Base-by-base conservation (phyloP, 2,888 invertebrate genomes). In the Listrodromus nycthemerus region DNA sequence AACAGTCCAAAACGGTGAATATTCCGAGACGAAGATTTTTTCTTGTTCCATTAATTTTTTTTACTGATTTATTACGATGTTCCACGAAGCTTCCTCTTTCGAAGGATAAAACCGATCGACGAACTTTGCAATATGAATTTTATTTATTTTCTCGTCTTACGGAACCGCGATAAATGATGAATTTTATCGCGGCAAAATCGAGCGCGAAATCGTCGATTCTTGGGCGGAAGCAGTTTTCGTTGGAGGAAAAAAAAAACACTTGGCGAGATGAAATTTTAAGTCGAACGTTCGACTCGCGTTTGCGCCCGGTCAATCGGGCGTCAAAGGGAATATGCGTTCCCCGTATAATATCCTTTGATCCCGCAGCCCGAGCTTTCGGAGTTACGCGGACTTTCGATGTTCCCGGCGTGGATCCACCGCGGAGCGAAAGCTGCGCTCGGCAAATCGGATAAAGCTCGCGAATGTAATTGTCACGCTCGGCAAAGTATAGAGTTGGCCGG, bases 401-500 rank as follows among this genome's bases (percentile, higher is more conserved):
- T 63, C 24, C 41, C 27, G 21, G n/a, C 10, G 16, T 24, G 65
- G 70, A 21, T 19, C 19, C 33, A 55, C 21, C 45, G 19, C 10
- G 30, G 8, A 61, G 61, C 30, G 63, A 10, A 27, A 27, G 19
- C 61, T 7, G 30, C 48, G 33, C 45, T 7, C 82, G 83, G 85
- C 86, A 86, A 88, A 87, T 85, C 87, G 85, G 82, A 88, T 88
- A 89, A 89, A 87, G 87, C 84, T 82, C 37, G 86, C 84, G 87
- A 89, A 87, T 87, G 87, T 86, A 88, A 90, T 88, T 88, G 79
- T 79, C 78, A 66, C 61, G 69, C 58, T 66, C 21, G 67, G 10
- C 58, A 70, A 78, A 78, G 63, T 77, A 55, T 52, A n/a, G 52
- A 19, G 30, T 27, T 27, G 27, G 3, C 7, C 37, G 37, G 67